Conservation (phyloP, 2,797 vertebrate species). For the Garrulus glandarius region DNA sequence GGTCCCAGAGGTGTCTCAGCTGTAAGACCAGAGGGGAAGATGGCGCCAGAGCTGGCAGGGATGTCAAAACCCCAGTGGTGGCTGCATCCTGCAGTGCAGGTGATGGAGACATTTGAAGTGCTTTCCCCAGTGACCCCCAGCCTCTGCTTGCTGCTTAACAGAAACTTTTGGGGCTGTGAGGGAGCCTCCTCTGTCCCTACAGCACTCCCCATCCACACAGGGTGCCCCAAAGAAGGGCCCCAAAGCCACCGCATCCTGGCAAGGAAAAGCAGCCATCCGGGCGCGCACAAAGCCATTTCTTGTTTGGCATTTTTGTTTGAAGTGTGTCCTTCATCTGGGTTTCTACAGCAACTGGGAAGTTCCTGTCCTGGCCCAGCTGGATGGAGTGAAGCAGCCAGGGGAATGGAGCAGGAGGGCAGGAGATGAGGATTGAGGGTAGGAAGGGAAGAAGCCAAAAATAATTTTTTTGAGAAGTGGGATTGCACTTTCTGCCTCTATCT, state of each 20-base stretch:
- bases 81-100: background rate
- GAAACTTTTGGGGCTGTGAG: accelerated
- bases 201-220: accelerated
- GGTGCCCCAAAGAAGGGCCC: background rate
- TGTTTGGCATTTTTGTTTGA: background rate
- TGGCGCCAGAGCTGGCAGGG: background rate
- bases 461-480: background rate
- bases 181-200: background rate
- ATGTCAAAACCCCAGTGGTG: background rate
- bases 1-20: background rate
- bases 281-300: background rate
- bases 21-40: background rate
- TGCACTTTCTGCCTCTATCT: background rate
- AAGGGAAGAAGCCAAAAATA: background rate
- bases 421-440: accelerated
- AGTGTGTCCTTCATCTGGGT: constrained; percentile 45
- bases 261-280: background rate
- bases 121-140: background rate
- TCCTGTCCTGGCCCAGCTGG: background rate
- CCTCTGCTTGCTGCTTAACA: accelerated
- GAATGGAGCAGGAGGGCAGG: background rate
- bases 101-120: background rate
- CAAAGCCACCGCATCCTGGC: background rate
- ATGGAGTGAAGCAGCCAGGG: background rate
- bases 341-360: constrained; percentile 52